Percentiles rank a stretch among this genome's conserved stretches.
phyloP scores from a whole-genome alignment of 2,797 vertebrate genomes.

The Danio choprae region DNA sequence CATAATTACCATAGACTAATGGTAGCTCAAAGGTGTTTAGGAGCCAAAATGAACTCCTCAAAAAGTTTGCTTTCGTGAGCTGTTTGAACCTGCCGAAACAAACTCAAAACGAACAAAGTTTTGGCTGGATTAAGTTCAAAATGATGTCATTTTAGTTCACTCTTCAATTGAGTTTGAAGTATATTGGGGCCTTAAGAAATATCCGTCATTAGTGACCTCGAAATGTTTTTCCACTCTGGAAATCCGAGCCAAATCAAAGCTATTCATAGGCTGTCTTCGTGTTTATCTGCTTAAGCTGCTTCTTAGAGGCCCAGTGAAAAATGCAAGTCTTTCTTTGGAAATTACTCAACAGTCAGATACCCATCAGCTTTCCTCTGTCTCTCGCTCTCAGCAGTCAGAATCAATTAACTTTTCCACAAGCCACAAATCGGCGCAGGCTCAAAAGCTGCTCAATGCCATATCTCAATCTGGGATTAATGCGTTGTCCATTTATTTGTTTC shows the following conservation, averaged over 20 bases:
- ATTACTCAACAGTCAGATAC: slow-evolving; percentile 72
- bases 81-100: no score
- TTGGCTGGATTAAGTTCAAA: no score
- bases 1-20: no score
- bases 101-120: no score
- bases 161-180: no score
- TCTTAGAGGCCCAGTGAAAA: slow-evolving; percentile 30
- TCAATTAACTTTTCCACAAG: slow-evolving; percentile 68
- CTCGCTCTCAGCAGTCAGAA: slow-evolving; percentile 65
- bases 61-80: no score
- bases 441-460: slow-evolving; percentile 56
- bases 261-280: background rate
- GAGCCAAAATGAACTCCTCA: no score
- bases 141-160: no score
- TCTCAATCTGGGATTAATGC: slow-evolving; percentile 67
- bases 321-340: slow-evolving; percentile 68
- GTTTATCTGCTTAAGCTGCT: slow-evolving; percentile 71
- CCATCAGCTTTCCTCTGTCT: slow-evolving; percentile 65
- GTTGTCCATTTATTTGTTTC: slow-evolving; percentile 68
- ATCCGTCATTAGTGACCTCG: slow-evolving; percentile 15
- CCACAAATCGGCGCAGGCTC: slow-evolving; percentile 57
- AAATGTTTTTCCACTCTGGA: slow-evolving; percentile 14
- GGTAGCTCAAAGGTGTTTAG: no score
- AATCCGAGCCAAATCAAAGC: background rate
- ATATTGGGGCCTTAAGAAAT: background rate